phyloP scores from a whole-genome alignment of 2,797 vertebrate genomes.

The Xenops minutus region DNA sequence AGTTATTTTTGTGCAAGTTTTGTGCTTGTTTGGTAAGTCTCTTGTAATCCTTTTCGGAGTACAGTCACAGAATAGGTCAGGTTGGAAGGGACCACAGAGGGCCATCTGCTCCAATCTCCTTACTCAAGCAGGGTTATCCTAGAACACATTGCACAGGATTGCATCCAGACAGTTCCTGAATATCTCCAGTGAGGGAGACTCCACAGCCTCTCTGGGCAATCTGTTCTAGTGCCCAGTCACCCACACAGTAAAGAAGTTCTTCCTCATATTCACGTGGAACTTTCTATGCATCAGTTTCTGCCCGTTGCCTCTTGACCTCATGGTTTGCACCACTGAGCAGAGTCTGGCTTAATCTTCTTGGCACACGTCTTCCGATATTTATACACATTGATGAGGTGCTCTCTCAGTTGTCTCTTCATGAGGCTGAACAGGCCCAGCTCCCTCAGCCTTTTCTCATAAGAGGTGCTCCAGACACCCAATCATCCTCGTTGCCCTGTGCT shows the following conservation, averaged over 20 bases:
- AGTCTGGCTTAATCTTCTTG: background rate
- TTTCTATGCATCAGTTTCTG: background rate
- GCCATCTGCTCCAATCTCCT: background rate
- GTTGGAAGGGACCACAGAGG: background rate
- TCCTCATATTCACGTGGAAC: background rate
- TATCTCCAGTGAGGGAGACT: background rate
- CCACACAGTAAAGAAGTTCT: background rate
- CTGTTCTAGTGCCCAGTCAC: fast-evolving
- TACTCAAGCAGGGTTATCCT: background rate
- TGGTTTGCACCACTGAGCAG: background rate
- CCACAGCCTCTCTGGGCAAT: background rate
- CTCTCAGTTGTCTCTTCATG: background rate
- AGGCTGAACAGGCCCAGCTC: background rate
- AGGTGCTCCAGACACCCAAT: background rate
- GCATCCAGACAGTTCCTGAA: background rate
- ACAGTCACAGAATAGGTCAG: background rate
- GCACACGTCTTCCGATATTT: background rate
- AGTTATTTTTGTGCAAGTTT: background rate
- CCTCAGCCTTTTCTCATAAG: background rate
- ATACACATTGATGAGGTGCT: background rate
- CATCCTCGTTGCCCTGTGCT: background rate
- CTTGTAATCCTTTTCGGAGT: background rate
- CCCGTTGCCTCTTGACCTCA: background rate
- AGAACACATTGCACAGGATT: background rate
- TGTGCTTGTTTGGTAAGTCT: background rate